A percentile compares a stretch with the other conserved stretches of the same genome.
phyloP scores from a whole-genome alignment of 2,113 vertebrate genomes.

The Otus sunia region DNA sequence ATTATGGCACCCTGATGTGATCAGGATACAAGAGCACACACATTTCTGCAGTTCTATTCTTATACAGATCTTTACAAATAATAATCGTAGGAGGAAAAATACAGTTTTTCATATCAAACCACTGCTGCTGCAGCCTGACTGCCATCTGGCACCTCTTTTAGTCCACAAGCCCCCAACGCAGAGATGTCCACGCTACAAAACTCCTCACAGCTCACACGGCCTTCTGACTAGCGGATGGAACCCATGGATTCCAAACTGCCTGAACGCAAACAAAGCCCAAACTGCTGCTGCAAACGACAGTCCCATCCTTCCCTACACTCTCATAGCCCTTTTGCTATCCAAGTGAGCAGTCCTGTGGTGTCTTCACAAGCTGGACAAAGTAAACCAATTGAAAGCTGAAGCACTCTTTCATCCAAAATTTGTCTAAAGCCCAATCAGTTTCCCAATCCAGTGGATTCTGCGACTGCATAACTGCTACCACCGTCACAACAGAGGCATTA shows the following conservation, averaged over 20 bases:
- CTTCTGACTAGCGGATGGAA: neutral
- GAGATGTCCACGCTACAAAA: neutral
- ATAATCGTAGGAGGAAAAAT: neutral
- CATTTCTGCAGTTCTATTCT: neutral
- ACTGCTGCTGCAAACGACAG: neutral
- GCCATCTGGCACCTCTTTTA: neutral
- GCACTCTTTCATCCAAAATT: neutral
- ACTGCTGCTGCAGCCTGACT: neutral
- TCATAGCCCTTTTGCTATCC: neutral
- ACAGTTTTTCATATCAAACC: neutral
- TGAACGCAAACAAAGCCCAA: neutral
- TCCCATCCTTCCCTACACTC: neutral
- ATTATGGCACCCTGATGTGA: neutral
- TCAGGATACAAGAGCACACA: neutral
- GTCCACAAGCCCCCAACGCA: neutral
- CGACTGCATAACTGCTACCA: neutral
- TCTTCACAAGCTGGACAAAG: neutral
- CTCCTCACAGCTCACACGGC: neutral
- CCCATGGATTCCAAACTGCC: neutral
- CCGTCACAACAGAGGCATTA: neutral
- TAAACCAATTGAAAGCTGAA: neutral
- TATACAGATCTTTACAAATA: neutral
- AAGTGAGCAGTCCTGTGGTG: neutral
- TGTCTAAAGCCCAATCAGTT: neutral
- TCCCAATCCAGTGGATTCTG: neutral